A percentile compares a stretch with the other conserved stretches of the same genome.
These are phyloP conservation scores for Drosophila meridiana DNA, from an alignment of 2,888 invertebrate species.

Conservation along the genomic window DNA sequence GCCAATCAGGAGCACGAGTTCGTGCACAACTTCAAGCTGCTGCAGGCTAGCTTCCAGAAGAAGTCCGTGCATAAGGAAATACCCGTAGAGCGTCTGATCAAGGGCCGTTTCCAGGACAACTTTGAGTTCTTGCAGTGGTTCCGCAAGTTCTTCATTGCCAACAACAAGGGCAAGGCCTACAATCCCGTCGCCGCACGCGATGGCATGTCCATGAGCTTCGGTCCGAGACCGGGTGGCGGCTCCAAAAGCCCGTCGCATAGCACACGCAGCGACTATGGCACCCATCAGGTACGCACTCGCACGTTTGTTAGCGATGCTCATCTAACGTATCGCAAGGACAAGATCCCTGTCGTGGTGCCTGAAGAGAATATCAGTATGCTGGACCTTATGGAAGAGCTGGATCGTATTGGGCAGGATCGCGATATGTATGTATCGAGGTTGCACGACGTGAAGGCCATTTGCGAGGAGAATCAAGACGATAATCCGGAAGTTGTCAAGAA, in stretches of 20 bases:
- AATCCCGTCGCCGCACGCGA: slow-evolving; percentile 30
- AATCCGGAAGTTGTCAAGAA: neutral
- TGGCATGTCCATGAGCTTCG: slow-evolving; percentile 28
- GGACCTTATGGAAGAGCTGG: neutral
- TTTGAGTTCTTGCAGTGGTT: slow-evolving; percentile 98
- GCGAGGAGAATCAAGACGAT: neutral
- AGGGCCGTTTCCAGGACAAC: slow-evolving; percentile 99
- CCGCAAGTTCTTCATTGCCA: slow-evolving; percentile 49
- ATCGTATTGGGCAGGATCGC: slow-evolving; percentile 21
- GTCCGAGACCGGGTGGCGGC: slow-evolving; percentile 4
- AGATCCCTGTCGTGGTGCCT: neutral
- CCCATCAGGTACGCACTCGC: slow-evolving; percentile 8
- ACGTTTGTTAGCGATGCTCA: slow-evolving; percentile 12
- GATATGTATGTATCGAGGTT: slow-evolving; percentile 25
- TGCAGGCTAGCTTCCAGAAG: slow-evolving; percentile 48
- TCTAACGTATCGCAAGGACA: neutral
- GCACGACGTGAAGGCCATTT: slow-evolving; percentile 20
- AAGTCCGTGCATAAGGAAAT: slow-evolving; percentile 59
- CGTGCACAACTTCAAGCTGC: slow-evolving; percentile 48
- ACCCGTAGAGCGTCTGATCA: slow-evolving; percentile 88
- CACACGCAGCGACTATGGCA: neutral
- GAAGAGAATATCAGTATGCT: neutral
- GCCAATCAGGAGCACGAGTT: slow-evolving; percentile 89
- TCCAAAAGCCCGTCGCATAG: neutral
- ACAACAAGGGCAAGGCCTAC: slow-evolving; percentile 21